A percentile compares a stretch with the other conserved stretches of the same genome.
These are phyloP conservation scores for Anthrax anthrax DNA, from an alignment of 2,888 invertebrate genomes.

Conservation along the genomic window DNA sequence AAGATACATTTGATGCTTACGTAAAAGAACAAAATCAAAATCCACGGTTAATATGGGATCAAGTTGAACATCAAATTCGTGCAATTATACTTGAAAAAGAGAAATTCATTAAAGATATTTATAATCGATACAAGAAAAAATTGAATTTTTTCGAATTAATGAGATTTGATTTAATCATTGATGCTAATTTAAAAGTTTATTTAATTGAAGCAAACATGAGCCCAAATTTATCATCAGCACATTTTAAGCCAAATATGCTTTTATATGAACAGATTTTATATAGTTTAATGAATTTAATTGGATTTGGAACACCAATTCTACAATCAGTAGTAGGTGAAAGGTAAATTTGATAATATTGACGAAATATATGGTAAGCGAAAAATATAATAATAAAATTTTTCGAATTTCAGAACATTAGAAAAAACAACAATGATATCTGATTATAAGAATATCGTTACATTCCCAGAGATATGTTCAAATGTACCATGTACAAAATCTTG, in stretches of 20 bases:
- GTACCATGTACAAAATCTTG: conserved; percentile 46
- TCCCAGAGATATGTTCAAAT: conserved; percentile 49
- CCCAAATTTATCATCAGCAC: conserved; percentile 87
- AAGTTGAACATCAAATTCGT: conserved; percentile 64
- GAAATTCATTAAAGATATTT: conserved; percentile 45
- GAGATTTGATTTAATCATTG: conserved; percentile 85
- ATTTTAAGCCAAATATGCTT: conserved; percentile 75
- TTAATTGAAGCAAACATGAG: conserved; percentile 98
- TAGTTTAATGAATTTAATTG: conserved; percentile 66
- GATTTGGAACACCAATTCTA: conserved; percentile 44
- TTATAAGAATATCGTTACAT: conserved; percentile 65
- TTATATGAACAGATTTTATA: conserved; percentile 88
- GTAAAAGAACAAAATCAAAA: conserved; percentile 51
- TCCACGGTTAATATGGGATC: conserved; percentile 60
- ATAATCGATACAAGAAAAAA: conserved; percentile 36
- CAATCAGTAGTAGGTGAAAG: conserved; percentile 31
- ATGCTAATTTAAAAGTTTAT: conserved; percentile 71
- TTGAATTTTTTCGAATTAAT: conserved; percentile 86
- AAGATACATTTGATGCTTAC: conserved; percentile 70
- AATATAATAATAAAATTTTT: conserved; percentile 4
- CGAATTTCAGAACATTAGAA: conserved; percentile 15
- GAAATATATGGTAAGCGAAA: not conserved
- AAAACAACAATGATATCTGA: conserved; percentile 53
- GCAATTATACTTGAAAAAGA: conserved; percentile 58
- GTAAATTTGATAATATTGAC: conserved; percentile 22